Base-by-base conservation (phyloP, 1,140 invertebrate species). In the Cotesia glomerata region DNA sequence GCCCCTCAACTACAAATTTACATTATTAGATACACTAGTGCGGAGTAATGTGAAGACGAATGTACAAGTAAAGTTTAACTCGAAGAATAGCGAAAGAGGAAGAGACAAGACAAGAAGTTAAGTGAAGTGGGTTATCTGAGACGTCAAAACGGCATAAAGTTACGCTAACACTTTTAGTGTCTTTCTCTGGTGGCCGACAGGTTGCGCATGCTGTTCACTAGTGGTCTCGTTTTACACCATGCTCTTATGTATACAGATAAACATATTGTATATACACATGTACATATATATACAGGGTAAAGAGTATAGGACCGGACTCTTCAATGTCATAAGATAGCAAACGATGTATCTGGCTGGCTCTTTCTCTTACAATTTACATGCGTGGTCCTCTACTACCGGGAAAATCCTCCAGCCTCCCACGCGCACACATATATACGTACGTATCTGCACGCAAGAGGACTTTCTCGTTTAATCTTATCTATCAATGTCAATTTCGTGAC, bases 131-230 rank as follows among this genome's bases (percentile, higher is more conserved):
- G 39, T 70, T 62, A 70, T 70, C 59, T 70, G 76, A 79, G 79
- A 82, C 79, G 84, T 84, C 83, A 84, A 84, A 85, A 84, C 78
- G 81, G 77, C 72, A 79, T 80, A 82, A 85, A 85, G 82, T 85
- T 59, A 63, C n/a, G 63, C 36, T 39, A 49, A 11, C 32, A 62
- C 59, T 62, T 26, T 14, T 26, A 7, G 8, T 59, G 72, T 75
- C 61, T 83, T 82, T 84, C 80, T 83, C 77, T 69, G 67, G 74
- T 75, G 75, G 74, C 79, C 76, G 77, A 80, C 81, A 84, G 82
- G 79, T 83, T 82, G 78, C 77, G 77, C 45, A 34, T 36, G 7
- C 26, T 64, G 8, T 32, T 16, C 76, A 75, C 76, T 74, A 78
- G 72, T 77, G 78, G 79, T 58, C 56, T 58, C 56, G 14, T 54